Evolutionary conservation across 1,140 invertebrate species (phyloP), one percentile per base, ranked within the genome.

Genomic region (Aphaenogaster floridana): DNA sequence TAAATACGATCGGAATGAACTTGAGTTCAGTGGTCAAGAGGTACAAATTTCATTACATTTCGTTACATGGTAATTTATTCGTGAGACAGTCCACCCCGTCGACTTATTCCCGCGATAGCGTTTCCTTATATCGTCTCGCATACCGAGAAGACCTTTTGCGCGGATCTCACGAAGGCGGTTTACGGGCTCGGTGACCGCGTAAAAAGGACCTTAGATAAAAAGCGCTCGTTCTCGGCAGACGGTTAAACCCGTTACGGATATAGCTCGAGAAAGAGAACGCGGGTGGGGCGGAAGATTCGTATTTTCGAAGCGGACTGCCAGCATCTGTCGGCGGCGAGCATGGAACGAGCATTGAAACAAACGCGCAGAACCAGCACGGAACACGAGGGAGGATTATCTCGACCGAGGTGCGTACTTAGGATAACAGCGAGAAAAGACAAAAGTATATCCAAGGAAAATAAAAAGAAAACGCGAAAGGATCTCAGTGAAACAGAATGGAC

Each of bases 171-270:
- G 59, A 50, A 79, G 36, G 15, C 76, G 48, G 48, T 79, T 86
- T 79, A 79, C 59, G 74, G 72, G 45, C 39, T 66, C 50, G 72
- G 59, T 68, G 64, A 81, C 61, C 52, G 76, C 28, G 85, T 86
- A 86, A 91, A 90, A 88, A 77, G 77, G 61, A 50, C 64, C 59
- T 71, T 68, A 64, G 83, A 90, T 89, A 88, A 92, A 92, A 92
- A 89, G 86, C 21, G 68, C 69, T 80, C 74, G 88, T 89, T 91
- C 79, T 54, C 80, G 59, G 86, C 81, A 88, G 90, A 91, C 88
- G 88, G 88, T 81, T 88, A 86, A 91, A 84, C 84, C 86, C 84
- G 90, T 92, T 90, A 91, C 90, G 92, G 91, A 89, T 91, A 92
- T 92, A 92, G 90, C 88, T 76, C 86, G 85, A 78, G 87, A 77